Evolutionary conservation across 2,113 vertebrate species (phyloP), one percentile per base, ranked within the genome.

Genomic region (Chaenocephalus aceratus): DNA sequence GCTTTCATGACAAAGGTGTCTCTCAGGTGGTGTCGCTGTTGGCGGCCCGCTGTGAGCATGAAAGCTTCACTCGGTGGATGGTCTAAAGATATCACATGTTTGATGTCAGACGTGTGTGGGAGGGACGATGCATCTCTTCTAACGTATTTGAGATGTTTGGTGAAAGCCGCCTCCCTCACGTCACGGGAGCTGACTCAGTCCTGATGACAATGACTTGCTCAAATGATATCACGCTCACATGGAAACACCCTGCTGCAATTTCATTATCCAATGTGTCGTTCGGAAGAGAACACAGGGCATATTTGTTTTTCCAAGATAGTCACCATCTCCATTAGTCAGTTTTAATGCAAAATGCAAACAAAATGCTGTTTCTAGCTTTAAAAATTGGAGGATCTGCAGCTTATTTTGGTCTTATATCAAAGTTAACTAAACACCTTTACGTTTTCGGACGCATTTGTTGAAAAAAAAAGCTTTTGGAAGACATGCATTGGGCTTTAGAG

Each of bases 91-190:
- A 30, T 5, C 0, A 8, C 51, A 45, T 44, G 52, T 23, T 58
- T 67, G 63, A 76, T 36, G 63, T 68, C 63, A 23, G 44, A 13
- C 34, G 15, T n/a, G n/a, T n/a, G 7, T 53, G 46, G 41, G 75
- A 46, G 34, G 2, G 56, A 48, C 6, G 66, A 5, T 15, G 65
- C 36, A 15, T 66, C 48, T 16, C 57, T 49, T 36, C 44, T n/a
- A 12, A 64, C 15, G 18, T 0, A 13, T 56, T 63, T 75, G 34
- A n/a, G 41, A 57, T 57, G 23, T 75, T 54, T 63, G 36, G 48
- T 65, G 21, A 34, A 75, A 65, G 23, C 8, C 0, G 6, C 18
- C 16, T 34, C 41, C 30, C 0, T 21, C 23, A 3, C 1, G 6
- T 48, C 23, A 26, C 7, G 13, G n/a, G 48, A 53, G 10, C 30